Evolutionary conservation across 2,888 invertebrate genomes (phyloP).

Genomic region (Glaucopsyche alexis): DNA sequence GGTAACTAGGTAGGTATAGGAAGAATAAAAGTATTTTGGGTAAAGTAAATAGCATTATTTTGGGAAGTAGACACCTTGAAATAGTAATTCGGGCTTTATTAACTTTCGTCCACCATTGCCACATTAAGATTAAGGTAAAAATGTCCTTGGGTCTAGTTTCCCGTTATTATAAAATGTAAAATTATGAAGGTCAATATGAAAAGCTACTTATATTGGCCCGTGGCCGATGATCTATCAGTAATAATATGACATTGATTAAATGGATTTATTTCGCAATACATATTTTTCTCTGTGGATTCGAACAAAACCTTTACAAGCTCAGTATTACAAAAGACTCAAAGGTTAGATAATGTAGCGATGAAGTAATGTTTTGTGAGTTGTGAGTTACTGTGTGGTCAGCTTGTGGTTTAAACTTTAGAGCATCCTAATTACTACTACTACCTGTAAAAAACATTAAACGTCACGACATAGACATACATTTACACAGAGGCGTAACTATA

Average conservation of each 20-base stretch:
- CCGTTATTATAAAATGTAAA: neutral
- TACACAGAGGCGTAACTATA: no score
- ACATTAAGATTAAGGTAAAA: neutral
- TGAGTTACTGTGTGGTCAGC: neutral
- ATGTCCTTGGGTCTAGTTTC: neutral
- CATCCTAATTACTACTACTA: conserved; percentile 20
- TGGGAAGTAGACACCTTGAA: neutral
- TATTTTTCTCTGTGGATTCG: neutral
- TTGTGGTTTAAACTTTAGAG: neutral
- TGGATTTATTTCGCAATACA: conserved; percentile 9
- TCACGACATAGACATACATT: neutral
- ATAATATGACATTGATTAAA: conserved; percentile 15
- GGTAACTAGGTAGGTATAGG: no score
- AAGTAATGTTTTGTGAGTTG: conserved; percentile 22
- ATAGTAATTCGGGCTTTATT: neutral
- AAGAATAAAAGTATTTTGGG: no score
- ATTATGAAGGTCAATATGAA: neutral
- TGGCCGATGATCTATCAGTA: neutral
- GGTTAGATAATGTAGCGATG: conserved; percentile 24
- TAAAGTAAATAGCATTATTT: neutral
- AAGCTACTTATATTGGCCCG: neutral
- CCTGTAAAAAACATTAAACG: neutral
- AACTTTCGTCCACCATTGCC: neutral
- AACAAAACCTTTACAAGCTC: conserved; percentile 14
- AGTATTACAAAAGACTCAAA: neutral